Evolutionary conservation across 2,888 invertebrate species (phyloP), one percentile per base, ranked within the genome.

Genomic region (Tinea semifulvella): DNA sequence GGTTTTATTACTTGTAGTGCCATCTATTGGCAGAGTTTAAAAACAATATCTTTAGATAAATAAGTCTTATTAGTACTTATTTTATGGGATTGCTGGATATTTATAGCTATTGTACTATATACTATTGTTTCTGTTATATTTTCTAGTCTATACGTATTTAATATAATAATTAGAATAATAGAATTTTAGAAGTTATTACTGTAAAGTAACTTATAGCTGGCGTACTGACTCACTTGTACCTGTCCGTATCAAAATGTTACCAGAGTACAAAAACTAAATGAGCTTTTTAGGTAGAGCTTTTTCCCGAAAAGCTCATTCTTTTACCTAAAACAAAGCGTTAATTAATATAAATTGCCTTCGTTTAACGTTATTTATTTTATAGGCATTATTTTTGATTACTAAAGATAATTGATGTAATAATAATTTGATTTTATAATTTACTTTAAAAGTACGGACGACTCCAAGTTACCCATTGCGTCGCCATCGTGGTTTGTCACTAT

Each of bases 401-500:
- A 26, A n/a, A 26, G n/a, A n/a, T n/a, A n/a, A n/a, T n/a, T n/a
- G n/a, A n/a, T n/a, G n/a, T n/a, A n/a, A n/a, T n/a, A n/a, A n/a
- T n/a, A n/a, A n/a, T n/a, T n/a, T n/a, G n/a, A n/a, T 31, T 13
- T 31, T 31, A 14, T 14, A n/a, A 11, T 31, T 7, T 31, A 31
- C 2, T 31, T 31, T 31, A 18, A 26, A 56, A 52, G 54, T 80
- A 80, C 79, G 74, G 79, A 75, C 79, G 68, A 56, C 45, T 45
- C 50, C 6, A 53, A 77, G 73, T 65, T 60, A 60, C 51, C 48
- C 56, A 56, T 57, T 63, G 52, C 68, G 28, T 46, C 51, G 54
- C 52, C 51, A 57, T 58, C 53, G 58, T 67, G 62, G 66, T 71
- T 71, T 77, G 79, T 76, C 79, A 80, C 18, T 79, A 80, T 80